Percentiles rank a stretch among this genome's conserved stretches.
Evolutionary conservation across 2,797 vertebrate species (phyloP).

Genomic region (Sebastes hubbsi): DNA sequence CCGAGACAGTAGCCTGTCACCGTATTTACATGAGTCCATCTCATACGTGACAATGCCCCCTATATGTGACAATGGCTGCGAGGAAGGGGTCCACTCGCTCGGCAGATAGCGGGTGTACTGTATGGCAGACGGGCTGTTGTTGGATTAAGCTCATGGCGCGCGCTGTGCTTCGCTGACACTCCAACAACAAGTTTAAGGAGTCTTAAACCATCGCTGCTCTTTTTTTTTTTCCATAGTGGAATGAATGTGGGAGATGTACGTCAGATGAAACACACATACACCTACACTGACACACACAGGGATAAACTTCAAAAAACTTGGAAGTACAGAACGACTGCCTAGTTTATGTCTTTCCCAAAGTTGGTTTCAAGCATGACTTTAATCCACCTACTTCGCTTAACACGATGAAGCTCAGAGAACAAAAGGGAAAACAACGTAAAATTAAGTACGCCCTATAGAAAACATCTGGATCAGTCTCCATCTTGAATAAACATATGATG

Average conservation of each 20-base stretch:
- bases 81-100: slow-evolving; percentile 68
- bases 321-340: slow-evolving; percentile 19
- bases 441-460: slow-evolving; percentile 7
- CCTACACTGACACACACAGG: slow-evolving; percentile 28
- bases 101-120: slow-evolving; percentile 51
- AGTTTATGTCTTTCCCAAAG: slow-evolving; percentile 30
- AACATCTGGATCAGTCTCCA: slow-evolving; percentile 26
- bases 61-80: slow-evolving; percentile 69
- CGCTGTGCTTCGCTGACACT: slow-evolving; percentile 56
- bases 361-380: slow-evolving; percentile 57
- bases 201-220: slow-evolving; percentile 55
- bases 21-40: slow-evolving; percentile 79
- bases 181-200: slow-evolving; percentile 75
- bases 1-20: slow-evolving; percentile 78
- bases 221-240: neutral
- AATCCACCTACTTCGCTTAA: slow-evolving; percentile 64
- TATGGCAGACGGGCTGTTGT: slow-evolving; percentile 65
- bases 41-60: slow-evolving; percentile 72
- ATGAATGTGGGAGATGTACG: slow-evolving; percentile 66
- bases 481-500: slow-evolving; percentile 25
- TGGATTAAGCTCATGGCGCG: slow-evolving; percentile 72
- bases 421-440: slow-evolving; percentile 39
- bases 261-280: slow-evolving; percentile 56
- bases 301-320: slow-evolving; percentile 61
- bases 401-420: slow-evolving; percentile 41